Evolutionary conservation across 1,140 invertebrate species (phyloP).

Genomic region (Steinernema khuongi): DNA sequence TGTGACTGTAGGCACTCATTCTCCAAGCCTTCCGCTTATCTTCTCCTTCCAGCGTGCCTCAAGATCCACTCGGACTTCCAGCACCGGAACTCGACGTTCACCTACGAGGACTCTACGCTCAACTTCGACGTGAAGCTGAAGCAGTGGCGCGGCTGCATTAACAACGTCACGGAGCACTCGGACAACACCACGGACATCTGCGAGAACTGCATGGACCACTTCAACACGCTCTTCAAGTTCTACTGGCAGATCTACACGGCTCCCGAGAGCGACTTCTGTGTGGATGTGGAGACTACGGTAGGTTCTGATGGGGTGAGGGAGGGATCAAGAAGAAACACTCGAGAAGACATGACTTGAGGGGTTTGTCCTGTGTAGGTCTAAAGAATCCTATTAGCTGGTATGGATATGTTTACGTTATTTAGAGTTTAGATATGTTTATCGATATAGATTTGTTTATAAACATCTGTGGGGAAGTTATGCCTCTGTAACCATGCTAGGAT

Average conservation of each 20-base stretch:
- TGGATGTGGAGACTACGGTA: slow-evolving; percentile 48
- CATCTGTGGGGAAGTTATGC: no score
- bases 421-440: no score
- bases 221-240: slow-evolving; percentile 44
- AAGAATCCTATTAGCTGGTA: no score
- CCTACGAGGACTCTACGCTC: slow-evolving; percentile 43
- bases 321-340: slow-evolving; percentile 10
- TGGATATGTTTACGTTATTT: no score
- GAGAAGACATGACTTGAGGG: neutral
- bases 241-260: slow-evolving; percentile 54
- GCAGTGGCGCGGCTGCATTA: slow-evolving; percentile 45
- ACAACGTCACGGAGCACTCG: slow-evolving; percentile 27
- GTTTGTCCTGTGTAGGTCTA: neutral
- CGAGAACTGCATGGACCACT: slow-evolving; percentile 33
- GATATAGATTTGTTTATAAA: no score
- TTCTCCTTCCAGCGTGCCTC: slow-evolving; percentile 43
- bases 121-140: slow-evolving; percentile 30
- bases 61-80: slow-evolving; percentile 43
- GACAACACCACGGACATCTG: slow-evolving; percentile 42
- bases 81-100: slow-evolving; percentile 27
- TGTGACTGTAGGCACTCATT: slow-evolving; percentile 46
- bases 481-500: no score
- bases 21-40: neutral
- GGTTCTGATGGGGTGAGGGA: neutral
- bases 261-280: slow-evolving; percentile 46